These are phyloP conservation scores for Macroteleia sp. DNA, from an alignment of 2,888 invertebrate genomes.

Conservation along the genomic window DNA sequence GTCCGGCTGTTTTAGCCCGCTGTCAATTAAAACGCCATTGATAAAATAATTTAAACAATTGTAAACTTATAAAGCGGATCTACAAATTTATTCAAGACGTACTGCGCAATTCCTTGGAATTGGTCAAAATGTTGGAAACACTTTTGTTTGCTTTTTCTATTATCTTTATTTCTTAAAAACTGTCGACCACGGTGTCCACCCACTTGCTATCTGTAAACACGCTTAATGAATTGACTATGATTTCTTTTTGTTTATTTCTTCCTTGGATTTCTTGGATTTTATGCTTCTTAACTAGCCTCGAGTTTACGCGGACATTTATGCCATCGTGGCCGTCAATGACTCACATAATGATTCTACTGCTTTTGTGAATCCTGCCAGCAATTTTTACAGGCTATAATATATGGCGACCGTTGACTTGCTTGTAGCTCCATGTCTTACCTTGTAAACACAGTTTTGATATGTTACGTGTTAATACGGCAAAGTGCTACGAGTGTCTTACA, in stretches of 20 bases:
- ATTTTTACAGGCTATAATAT: conserved; percentile 73
- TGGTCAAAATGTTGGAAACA: neutral
- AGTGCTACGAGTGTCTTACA: conserved; percentile 48
- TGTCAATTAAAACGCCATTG: conserved; percentile 53
- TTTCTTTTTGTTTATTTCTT: conserved; percentile 66
- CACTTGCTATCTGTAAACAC: conserved; percentile 48
- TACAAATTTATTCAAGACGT: conserved; percentile 5
- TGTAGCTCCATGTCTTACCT: conserved; percentile 53
- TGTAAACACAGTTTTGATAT: conserved; percentile 71
- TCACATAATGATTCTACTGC: conserved; percentile 69
- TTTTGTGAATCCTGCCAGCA: conserved; percentile 67
- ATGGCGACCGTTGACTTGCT: conserved; percentile 55
- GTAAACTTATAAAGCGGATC: conserved; percentile 4
- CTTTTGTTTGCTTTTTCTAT: neutral
- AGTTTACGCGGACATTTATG: conserved; percentile 82
- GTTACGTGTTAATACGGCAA: conserved; percentile 80
- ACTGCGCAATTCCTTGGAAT: conserved; percentile 18
- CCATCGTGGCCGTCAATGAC: conserved; percentile 75
- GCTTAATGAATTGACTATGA: conserved; percentile 73
- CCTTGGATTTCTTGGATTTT: conserved; percentile 64
- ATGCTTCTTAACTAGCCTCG: conserved; percentile 77
- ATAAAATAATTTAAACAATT: conserved; percentile 51
- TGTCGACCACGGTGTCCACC: conserved; percentile 33
- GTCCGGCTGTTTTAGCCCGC: conserved; percentile 18
- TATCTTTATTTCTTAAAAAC: conserved; percentile 18